phyloP scores from a whole-genome alignment of 2,888 invertebrate species.

The Timema podura region DNA sequence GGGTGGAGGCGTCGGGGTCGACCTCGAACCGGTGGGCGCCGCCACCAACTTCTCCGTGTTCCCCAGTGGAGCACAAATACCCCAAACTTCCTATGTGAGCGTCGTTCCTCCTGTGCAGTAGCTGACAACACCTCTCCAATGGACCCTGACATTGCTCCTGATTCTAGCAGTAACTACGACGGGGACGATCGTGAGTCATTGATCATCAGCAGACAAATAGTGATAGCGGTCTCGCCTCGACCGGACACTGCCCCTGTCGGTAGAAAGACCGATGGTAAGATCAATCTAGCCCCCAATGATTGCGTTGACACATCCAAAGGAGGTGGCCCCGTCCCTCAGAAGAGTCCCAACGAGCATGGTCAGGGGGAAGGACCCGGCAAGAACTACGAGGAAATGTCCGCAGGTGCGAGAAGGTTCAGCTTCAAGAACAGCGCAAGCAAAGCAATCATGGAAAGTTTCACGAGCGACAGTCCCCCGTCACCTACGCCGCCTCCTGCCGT shows the following conservation, averaged over 20 bases:
- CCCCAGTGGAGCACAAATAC: background rate
- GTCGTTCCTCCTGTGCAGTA: background rate
- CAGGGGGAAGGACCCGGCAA: no score
- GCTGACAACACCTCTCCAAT: background rate
- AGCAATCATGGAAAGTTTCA: constrained; percentile 27
- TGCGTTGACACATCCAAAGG: no score
- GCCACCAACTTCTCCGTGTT: background rate
- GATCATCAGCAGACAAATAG: background rate
- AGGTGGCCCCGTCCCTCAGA: no score
- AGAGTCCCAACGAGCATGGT: no score
- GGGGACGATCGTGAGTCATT: no score
- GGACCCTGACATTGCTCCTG: background rate
- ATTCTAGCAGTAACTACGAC: background rate
- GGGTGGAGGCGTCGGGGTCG: no score
- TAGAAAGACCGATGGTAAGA: background rate
- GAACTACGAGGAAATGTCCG: constrained; percentile 20
- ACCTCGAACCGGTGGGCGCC: background rate
- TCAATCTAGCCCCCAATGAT: no score
- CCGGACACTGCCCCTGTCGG: constrained; percentile 1
- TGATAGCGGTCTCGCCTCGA: background rate
- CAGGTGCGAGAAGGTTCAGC: constrained; percentile 29
- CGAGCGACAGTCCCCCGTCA: constrained; percentile 22
- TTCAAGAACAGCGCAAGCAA: constrained; percentile 32
- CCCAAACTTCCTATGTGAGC: background rate
- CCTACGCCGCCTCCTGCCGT: background rate